Percentiles rank a stretch among this genome's conserved stretches.
Evolutionary conservation across 2,797 vertebrate genomes (phyloP).

Genomic region (Phrynocephalus guinanensis): DNA sequence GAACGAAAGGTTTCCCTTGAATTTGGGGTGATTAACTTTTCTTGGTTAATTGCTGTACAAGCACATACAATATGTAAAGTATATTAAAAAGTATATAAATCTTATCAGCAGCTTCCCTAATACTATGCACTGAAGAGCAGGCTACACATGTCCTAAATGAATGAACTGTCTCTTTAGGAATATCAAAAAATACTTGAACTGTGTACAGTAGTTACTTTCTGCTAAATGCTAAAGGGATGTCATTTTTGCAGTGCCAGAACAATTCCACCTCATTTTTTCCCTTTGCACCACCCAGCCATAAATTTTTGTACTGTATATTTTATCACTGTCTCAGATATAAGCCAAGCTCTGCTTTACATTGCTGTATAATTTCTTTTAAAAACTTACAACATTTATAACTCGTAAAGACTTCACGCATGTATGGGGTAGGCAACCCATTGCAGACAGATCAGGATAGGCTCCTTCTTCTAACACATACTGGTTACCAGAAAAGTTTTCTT

Average conservation of each 20-base stretch:
- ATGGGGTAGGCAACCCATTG: slow-evolving; percentile 86
- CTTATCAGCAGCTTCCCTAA: not conserved
- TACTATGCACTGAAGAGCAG: not conserved
- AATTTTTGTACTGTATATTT: not conserved
- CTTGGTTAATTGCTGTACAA: not conserved
- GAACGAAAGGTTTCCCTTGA: not conserved
- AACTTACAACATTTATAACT: slow-evolving; percentile 86
- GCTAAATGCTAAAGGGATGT: not conserved
- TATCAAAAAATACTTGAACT: not conserved
- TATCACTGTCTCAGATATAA: not conserved
- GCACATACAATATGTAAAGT: not conserved
- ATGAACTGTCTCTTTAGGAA: not conserved
- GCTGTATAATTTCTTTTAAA: slow-evolving; percentile 16
- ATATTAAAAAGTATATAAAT: not conserved
- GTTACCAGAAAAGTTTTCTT: slow-evolving; percentile 86
- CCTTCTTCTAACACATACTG: slow-evolving; percentile 95
- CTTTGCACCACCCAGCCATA: not conserved
- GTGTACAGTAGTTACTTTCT: not conserved
- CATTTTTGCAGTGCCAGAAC: not conserved
- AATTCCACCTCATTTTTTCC: not conserved
- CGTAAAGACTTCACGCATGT: slow-evolving; percentile 84
- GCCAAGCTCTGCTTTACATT: not conserved
- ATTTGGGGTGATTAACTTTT: not conserved
- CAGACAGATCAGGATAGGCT: slow-evolving; percentile 83
- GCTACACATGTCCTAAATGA: not conserved